Base-by-base conservation (phyloP, 2,113 vertebrate genomes). In the Elanoides forficatus region DNA sequence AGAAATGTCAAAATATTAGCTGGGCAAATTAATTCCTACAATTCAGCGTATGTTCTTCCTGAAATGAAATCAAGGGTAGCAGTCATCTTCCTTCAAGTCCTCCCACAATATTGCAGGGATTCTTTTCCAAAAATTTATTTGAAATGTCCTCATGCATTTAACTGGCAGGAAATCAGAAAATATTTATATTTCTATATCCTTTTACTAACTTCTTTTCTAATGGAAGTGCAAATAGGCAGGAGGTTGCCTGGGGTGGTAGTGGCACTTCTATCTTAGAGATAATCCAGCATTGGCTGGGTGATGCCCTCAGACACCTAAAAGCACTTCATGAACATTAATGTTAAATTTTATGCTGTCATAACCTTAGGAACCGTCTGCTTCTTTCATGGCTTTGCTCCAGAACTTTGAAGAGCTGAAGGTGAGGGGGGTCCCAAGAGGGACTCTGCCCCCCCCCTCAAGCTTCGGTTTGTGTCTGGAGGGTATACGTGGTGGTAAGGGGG, bases 1-100 rank as follows among this genome's bases (percentile, higher is more conserved):
- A 91, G 53, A 75, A 85, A 79, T 92, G 94, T 95, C 97, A 97
- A 96, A 96, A 97, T 97, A 95, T 95, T 95, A 94, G 48, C 93
- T 62, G 48, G 9, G 65, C 93, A 95, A 91, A 95, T 84, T 68
- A 94, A 84, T 95, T 81, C 76, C 68, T 93, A 48, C 56, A 60
- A 42, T 87, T 90, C 40, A 87, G 22, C 73, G 38, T 91, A 81
- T 53, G 91, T 20, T 95, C 94, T 84, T 72, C 53, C 80, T 95
- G 83, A 81, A 95, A 95, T 34, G 30, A 88, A 96, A 92, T 79
- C 83, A 89, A 91, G 94, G 65, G 48, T 65, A 85, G 88, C 80
- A 92, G 70, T 89, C 70, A 86, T 84, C 78, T 94, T 86, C 42
- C 65, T 96, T 92, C 81, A 89, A 94, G 76, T 82, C 88, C 91